These are phyloP conservation scores for Donacobius atricapilla DNA, from an alignment of 2,113 vertebrate species.

Conservation along the genomic window DNA sequence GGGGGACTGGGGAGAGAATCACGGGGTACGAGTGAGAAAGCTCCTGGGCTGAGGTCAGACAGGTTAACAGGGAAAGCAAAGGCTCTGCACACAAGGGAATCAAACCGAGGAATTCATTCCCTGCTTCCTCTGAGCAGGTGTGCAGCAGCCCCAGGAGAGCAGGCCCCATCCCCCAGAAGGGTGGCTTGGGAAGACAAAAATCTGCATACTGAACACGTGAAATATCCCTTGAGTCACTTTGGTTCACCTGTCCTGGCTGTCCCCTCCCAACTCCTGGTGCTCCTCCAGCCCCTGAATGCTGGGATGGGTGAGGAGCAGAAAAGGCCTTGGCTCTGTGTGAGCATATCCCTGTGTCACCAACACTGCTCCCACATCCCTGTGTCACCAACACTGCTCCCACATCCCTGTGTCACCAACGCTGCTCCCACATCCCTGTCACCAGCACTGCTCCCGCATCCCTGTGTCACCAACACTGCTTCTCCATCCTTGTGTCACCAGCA, in stretches of 20 bases:
- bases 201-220: no score
- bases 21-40: accelerated
- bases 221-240: neutral
- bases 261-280: neutral
- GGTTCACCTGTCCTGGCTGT: neutral
- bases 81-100: neutral
- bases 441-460: neutral
- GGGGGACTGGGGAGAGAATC: neutral
- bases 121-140: neutral
- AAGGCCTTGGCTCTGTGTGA: neutral
- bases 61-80: neutral
- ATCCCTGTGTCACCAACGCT: neutral
- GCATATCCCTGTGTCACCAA: neutral
- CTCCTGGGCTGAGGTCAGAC: neutral
- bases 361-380: neutral
- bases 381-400: neutral
- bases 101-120: neutral
- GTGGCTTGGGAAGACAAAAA: neutral
- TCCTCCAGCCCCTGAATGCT: neutral
- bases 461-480: neutral
- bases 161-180: accelerated
- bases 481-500: neutral
- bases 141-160: neutral
- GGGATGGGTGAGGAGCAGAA: neutral
- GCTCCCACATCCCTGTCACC: neutral